Conservation (phyloP, 2,113 vertebrate genomes). For the Lophochroa leadbeateri region DNA sequence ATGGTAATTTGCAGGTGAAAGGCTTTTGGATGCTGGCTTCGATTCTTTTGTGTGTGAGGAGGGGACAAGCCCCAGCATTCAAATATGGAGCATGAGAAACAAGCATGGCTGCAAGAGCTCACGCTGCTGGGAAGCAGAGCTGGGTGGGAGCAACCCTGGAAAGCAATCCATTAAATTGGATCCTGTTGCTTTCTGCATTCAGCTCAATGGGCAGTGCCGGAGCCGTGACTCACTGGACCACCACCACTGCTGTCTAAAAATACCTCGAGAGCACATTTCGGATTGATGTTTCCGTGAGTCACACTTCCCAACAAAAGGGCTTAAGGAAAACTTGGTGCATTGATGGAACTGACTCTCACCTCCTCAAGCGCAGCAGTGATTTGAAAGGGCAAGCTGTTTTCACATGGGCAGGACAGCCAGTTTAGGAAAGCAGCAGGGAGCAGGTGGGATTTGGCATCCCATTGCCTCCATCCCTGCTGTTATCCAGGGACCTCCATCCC, state of each 20-base stretch:
- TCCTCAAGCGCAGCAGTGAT: not conserved
- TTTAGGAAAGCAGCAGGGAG: not conserved
- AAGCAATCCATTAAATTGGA: not conserved
- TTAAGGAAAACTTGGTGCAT: not conserved
- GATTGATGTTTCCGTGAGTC: not conserved
- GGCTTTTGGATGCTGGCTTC: not conserved
- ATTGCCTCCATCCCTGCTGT: not conserved
- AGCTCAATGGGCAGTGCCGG: not conserved
- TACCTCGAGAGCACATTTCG: not conserved
- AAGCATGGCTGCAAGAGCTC: rapidly evolving
- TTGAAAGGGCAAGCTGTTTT: not conserved
- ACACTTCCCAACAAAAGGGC: not conserved
- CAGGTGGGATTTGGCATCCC: not conserved
- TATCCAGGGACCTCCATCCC: rapidly evolving
- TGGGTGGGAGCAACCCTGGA: not conserved
- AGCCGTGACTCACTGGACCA: slow-evolving; percentile 3
- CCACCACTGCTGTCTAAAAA: slow-evolving; percentile 3
- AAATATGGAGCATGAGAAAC: rapidly evolving
- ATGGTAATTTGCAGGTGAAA: not conserved
- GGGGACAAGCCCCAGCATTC: not conserved
- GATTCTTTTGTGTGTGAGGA: not conserved
- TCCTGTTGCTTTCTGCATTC: not conserved
- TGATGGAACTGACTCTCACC: not conserved
- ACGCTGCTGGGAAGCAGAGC: not conserved
- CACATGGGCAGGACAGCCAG: rapidly evolving